Percentiles rank a stretch among this genome's conserved stretches.
These are phyloP conservation scores for Ashinkailepas kermadecensis DNA, from an alignment of 2,888 invertebrate species.

Conservation along the genomic window DNA sequence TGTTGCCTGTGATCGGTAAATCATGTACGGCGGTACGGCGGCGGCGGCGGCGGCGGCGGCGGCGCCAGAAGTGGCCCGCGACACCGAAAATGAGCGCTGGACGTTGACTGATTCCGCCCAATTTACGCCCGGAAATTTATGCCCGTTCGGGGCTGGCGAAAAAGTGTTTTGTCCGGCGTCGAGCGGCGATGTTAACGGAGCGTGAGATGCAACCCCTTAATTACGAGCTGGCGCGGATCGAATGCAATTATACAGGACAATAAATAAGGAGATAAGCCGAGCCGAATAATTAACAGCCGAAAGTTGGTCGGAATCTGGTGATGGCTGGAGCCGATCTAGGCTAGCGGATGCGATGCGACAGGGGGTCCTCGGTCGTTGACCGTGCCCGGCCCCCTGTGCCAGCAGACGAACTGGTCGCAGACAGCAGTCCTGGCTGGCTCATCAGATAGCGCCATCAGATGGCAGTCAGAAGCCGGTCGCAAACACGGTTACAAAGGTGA, in stretches of 20 bases:
- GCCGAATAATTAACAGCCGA: slow-evolving; percentile 12
- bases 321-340: neutral
- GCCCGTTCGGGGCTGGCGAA: neutral
- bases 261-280: slow-evolving; percentile 18
- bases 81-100: neutral
- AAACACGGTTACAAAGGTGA: too few species aligned
- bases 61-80: neutral
- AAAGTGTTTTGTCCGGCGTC: neutral
- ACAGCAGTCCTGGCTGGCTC: too few species aligned
- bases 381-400: too few species aligned
- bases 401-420: too few species aligned
- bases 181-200: neutral
- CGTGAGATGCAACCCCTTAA: slow-evolving; percentile 13
- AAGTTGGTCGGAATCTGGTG: slow-evolving; percentile 5
- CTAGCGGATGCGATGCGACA: neutral
- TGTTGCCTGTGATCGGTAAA: neutral
- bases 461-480: too few species aligned
- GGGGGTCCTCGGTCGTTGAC: neutral
- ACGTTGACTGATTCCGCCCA: slow-evolving; percentile 5
- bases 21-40: neutral
- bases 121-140: slow-evolving; percentile 5
- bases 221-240: neutral
- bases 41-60: neutral
- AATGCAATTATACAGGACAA: slow-evolving; percentile 21
- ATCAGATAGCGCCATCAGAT: too few species aligned